A percentile compares a stretch with the other conserved stretches of the same genome.
These are phyloP conservation scores for Autographa gamma DNA, from an alignment of 2,888 invertebrate species.

Conservation along the genomic window DNA sequence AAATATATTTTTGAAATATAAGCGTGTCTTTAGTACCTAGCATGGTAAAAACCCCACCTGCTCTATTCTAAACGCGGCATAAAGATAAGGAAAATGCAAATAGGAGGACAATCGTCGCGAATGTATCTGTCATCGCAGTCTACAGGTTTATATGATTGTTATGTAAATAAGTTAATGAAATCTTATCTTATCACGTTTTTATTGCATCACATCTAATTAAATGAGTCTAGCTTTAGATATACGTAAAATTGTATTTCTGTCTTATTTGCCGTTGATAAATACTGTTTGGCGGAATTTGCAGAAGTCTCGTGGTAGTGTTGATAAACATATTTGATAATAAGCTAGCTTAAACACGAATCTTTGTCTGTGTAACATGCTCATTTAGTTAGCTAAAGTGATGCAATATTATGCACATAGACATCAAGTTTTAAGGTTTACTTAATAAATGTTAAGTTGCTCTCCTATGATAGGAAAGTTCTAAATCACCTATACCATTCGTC, in stretches of 20 bases:
- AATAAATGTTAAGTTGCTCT: too few species aligned
- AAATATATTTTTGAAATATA: too few species aligned
- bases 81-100: slow-evolving; percentile 1
- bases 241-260: neutral
- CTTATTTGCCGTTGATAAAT: neutral
- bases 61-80: neutral
- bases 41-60: too few species aligned
- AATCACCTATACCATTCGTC: neutral
- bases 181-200: neutral
- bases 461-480: too few species aligned
- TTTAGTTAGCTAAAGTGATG: neutral
- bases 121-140: slow-evolving; percentile 1
- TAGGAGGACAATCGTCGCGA: neutral
- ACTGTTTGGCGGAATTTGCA: neutral
- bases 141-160: neutral
- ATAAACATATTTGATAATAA: neutral
- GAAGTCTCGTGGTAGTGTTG: neutral
- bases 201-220: neutral
- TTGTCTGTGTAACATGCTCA: neutral
- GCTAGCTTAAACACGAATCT: neutral
- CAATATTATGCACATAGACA: too few species aligned
- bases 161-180: neutral
- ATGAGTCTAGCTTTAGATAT: neutral
- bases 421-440: too few species aligned
- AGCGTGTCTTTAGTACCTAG: too few species aligned